Evolutionary conservation across 1,140 invertebrate species (phyloP).

Genomic region (Diachasma alloeum): DNA sequence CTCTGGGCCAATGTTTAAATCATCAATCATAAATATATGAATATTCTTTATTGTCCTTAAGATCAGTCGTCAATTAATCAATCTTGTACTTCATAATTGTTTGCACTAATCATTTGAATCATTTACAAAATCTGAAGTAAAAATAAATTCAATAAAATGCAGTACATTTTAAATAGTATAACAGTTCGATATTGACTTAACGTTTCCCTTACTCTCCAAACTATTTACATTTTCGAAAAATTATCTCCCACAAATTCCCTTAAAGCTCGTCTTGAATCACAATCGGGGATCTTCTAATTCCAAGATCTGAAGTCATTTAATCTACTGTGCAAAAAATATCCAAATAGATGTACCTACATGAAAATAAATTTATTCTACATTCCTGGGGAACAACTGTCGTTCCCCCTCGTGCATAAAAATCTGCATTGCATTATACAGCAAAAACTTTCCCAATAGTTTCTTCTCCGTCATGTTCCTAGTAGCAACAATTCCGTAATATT

Average conservation of each 20-base stretch:
- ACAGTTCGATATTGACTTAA: neutral
- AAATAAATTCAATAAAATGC: neutral
- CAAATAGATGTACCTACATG: neutral
- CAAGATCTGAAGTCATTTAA: neutral
- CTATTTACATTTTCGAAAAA: neutral
- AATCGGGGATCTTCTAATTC: neutral
- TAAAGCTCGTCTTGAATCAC: neutral
- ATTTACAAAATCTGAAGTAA: neutral
- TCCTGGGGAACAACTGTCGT: slow-evolving; percentile 68
- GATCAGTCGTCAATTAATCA: neutral
- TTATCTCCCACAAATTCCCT: neutral
- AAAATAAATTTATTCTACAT: slow-evolving; percentile 9
- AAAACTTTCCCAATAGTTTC: slow-evolving; percentile 78
- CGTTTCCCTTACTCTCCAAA: neutral
- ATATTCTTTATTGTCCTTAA: neutral
- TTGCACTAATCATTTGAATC: neutral
- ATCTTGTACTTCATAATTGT: no score
- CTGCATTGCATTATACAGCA: slow-evolving; percentile 85
- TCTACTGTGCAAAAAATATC: neutral
- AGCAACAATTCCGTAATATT: slow-evolving; percentile 83
- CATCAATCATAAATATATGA: no score
- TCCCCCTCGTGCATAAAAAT: slow-evolving; percentile 90
- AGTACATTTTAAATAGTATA: neutral
- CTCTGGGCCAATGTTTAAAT: no score
- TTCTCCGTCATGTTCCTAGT: slow-evolving; percentile 78